These are phyloP conservation scores for Actinia tenebrosa DNA, from an alignment of 64 coral and sea anemone genomes.

Conservation along the genomic window DNA sequence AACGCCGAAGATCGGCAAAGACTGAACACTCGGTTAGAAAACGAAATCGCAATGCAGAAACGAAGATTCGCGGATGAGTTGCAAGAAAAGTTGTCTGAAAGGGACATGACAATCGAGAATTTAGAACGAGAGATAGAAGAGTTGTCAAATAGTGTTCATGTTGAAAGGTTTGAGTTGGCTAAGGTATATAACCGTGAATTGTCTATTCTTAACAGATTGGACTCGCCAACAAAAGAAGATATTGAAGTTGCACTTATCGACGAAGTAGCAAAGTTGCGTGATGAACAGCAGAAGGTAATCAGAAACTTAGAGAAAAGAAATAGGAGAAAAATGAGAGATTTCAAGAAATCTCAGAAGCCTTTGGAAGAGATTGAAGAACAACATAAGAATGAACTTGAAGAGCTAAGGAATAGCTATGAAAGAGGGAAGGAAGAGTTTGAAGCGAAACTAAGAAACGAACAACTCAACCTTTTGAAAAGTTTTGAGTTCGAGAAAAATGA, in stretches of 20 bases:
- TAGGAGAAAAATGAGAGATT: slow-evolving; percentile 41
- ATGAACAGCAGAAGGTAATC: slow-evolving; percentile 41
- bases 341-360: slow-evolving; percentile 47
- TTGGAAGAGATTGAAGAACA: slow-evolving; percentile 26
- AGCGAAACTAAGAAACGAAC: slow-evolving; percentile 67
- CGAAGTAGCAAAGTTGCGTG: slow-evolving; percentile 49
- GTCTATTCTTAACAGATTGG: slow-evolving; percentile 53
- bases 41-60: slow-evolving; percentile 38
- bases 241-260: slow-evolving; percentile 66
- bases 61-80: slow-evolving; percentile 12
- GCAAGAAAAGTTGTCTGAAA: slow-evolving; percentile 34
- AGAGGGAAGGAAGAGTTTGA: slow-evolving; percentile 61
- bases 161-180: slow-evolving; percentile 73
- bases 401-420: slow-evolving; percentile 36
- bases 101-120: slow-evolving; percentile 33
- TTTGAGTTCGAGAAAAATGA: slow-evolving; percentile 83
- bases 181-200: slow-evolving; percentile 66
- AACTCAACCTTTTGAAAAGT: slow-evolving; percentile 67
- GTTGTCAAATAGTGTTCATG: slow-evolving; percentile 33
- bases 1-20: background rate
- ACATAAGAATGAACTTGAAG: slow-evolving; percentile 61
- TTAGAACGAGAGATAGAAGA: slow-evolving; percentile 56
- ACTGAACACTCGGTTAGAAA: slow-evolving; percentile 3
- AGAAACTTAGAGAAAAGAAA: slow-evolving; percentile 44
- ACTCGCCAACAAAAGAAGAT: slow-evolving; percentile 52